Evolutionary conservation across 92 coral and sea anemone genomes (phyloP).

Genomic region (Heliopora coerulea): DNA sequence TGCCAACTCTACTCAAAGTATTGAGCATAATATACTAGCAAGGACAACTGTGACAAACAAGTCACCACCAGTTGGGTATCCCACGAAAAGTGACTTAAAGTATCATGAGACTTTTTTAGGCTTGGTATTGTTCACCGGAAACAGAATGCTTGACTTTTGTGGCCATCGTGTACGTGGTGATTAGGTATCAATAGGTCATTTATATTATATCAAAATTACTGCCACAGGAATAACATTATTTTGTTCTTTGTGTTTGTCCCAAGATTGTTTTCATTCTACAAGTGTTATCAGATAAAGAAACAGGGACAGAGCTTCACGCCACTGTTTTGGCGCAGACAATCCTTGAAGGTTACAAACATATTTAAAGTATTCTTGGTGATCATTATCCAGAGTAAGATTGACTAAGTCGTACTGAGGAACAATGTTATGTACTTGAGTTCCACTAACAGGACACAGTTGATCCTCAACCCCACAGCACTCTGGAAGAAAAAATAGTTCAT

Average conservation of each 20-base stretch:
- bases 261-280: slow-evolving; percentile 10
- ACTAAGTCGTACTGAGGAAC: not conserved
- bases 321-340: slow-evolving; percentile 18
- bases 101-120: no score
- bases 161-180: not conserved
- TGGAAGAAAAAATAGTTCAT: slow-evolving; percentile 31
- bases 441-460: slow-evolving; percentile 4
- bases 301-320: slow-evolving; percentile 37
- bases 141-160: no score
- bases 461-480: not conserved
- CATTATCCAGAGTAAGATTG: slow-evolving; percentile 1
- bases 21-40: no score
- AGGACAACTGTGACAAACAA: no score
- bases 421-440: slow-evolving; percentile 6
- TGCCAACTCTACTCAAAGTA: no score
- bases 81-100: no score
- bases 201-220: no score
- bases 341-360: slow-evolving; percentile 32
- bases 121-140: no score
- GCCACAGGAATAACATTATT: not conserved
- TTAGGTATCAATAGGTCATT: not conserved
- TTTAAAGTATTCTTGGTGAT: slow-evolving; percentile 32
- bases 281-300: slow-evolving; percentile 31
- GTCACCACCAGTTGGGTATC: no score
- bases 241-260: not conserved